phyloP scores from a whole-genome alignment of 2,113 vertebrate species.

The Platysternon megacephalum region DNA sequence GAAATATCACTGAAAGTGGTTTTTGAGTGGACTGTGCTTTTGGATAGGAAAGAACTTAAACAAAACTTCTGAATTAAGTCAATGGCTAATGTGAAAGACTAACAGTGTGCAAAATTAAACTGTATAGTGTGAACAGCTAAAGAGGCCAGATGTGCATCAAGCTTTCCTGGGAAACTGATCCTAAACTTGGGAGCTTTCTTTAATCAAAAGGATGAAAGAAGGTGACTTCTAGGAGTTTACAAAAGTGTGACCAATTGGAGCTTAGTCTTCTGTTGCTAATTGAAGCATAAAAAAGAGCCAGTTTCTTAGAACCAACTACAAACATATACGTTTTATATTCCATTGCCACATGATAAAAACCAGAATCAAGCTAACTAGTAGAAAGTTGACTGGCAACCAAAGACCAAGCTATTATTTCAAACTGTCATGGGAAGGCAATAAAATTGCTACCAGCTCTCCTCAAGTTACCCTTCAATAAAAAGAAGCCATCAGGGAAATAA shows the following conservation, averaged over 20 bases:
- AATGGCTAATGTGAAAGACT: constrained; percentile 45
- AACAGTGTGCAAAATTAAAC: constrained; percentile 53
- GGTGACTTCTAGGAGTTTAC: constrained; percentile 58
- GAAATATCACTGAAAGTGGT: constrained; percentile 10
- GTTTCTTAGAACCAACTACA: constrained; percentile 68
- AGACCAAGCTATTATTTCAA: constrained; percentile 82
- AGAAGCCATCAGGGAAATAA: constrained; percentile 83
- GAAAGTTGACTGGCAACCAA: constrained; percentile 78
- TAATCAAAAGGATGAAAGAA: constrained; percentile 63
- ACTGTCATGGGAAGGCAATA: constrained; percentile 82
- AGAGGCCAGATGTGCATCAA: constrained; percentile 52
- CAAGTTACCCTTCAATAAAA: constrained; percentile 86
- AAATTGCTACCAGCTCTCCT: constrained; percentile 87
- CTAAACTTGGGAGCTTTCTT: constrained; percentile 33
- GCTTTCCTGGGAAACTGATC: constrained; percentile 53
- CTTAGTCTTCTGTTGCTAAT: constrained; percentile 71
- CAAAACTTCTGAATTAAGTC: constrained; percentile 38
- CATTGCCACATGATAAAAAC: constrained; percentile 78
- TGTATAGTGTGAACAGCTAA: not conserved
- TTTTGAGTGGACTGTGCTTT: constrained; percentile 3
- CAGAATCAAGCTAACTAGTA: constrained; percentile 79
- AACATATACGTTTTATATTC: constrained; percentile 70
- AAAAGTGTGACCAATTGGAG: constrained; percentile 71
- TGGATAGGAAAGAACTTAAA: constrained; percentile 7
- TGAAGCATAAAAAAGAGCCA: constrained; percentile 61